A percentile compares a stretch with the other conserved stretches of the same genome.
Conservation (phyloP, 2,113 vertebrate species). For the Vulpes ferrilata region DNA sequence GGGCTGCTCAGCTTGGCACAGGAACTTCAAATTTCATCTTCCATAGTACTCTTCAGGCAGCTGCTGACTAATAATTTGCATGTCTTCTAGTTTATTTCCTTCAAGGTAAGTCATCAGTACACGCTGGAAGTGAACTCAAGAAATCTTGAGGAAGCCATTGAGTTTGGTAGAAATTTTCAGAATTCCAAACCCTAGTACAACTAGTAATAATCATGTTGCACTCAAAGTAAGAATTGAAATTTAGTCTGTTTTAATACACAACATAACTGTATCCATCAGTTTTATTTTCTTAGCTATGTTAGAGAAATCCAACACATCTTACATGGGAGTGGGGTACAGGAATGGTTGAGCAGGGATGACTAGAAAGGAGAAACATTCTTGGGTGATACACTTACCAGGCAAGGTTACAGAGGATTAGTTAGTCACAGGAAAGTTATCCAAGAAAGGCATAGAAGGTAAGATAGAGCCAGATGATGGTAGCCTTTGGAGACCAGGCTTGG, state of each 20-base stretch:
- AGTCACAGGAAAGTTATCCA: not conserved
- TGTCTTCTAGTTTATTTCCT: not conserved
- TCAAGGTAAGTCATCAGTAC: not conserved
- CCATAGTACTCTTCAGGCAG: not conserved
- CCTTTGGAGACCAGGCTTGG: not conserved
- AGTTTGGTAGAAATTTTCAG: constrained; percentile 6
- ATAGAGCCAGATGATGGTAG: not conserved
- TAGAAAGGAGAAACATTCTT: not conserved
- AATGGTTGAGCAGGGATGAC: not conserved
- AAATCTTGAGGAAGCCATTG: not conserved
- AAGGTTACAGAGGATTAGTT: not conserved
- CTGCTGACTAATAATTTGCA: not conserved
- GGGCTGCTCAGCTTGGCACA: not conserved
- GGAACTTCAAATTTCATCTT: not conserved
- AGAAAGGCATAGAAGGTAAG: not conserved
- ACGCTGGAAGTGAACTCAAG: not conserved
- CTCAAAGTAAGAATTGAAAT: constrained; percentile 37
- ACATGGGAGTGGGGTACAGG: too few relatives aligned
- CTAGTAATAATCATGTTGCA: not conserved
- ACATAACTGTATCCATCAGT: not conserved
- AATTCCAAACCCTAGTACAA: not conserved
- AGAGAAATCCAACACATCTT: not conserved
- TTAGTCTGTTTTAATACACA: not conserved
- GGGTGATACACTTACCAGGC: not conserved
- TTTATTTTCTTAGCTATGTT: not conserved